These are phyloP conservation scores for Eulemur rubriventer DNA, from an alignment of 2,797 vertebrate species.

Conservation along the genomic window DNA sequence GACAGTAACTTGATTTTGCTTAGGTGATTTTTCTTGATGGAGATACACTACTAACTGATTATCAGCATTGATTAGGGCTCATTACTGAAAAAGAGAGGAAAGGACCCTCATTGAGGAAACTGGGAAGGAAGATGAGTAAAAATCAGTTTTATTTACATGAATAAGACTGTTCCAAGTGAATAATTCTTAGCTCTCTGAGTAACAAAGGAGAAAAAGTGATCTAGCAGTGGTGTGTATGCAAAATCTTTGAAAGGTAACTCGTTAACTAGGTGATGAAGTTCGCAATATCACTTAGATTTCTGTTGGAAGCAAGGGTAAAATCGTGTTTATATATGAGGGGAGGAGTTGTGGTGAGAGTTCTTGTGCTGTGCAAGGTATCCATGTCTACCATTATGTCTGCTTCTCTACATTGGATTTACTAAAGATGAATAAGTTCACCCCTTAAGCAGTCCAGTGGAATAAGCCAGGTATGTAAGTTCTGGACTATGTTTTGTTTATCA, in stretches of 20 bases:
- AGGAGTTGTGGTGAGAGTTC: background rate
- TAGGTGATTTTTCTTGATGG: background rate
- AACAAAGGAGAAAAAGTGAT: slow-evolving; percentile 7
- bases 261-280: background rate
- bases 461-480: background rate
- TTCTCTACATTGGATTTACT: background rate
- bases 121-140: slow-evolving; percentile 4
- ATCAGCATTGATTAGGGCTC: background rate
- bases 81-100: background rate
- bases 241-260: slow-evolving; percentile 25
- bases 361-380: background rate
- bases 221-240: background rate
- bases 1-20: background rate
- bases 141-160: background rate
- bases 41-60: background rate
- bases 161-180: background rate
- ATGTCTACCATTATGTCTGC: background rate
- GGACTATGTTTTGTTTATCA: background rate
- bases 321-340: background rate
- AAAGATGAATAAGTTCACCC: background rate
- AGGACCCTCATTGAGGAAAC: background rate
- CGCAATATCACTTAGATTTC: background rate
- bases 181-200: background rate
- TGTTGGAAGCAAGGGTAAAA: background rate
- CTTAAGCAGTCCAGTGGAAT: background rate